Percentiles rank a stretch among this genome's conserved stretches.
Conservation (phyloP, 2,888 invertebrate species). For the Bombyx huttoni region DNA sequence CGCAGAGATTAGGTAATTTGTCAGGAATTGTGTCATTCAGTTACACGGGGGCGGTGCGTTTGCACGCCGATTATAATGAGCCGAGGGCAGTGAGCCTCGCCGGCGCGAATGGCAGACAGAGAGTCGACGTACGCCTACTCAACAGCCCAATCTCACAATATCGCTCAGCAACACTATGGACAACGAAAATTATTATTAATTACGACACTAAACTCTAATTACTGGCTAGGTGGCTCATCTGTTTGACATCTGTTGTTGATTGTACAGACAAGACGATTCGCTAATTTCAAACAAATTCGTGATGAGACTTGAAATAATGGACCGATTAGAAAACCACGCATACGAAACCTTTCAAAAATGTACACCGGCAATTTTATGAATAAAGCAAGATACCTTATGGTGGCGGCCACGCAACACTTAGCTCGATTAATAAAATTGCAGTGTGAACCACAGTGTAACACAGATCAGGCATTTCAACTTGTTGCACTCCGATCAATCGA, state of each 20-base stretch:
- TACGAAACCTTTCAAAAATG: background rate
- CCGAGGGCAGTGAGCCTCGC: conserved; percentile 48
- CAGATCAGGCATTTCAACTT: background rate
- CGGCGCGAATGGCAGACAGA: conserved; percentile 37
- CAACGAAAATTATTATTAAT: conserved; percentile 4
- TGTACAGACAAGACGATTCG: background rate
- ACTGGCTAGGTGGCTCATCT: background rate
- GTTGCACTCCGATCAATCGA: background rate
- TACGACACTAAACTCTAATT: background rate
- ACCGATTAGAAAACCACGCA: background rate
- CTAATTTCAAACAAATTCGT: background rate
- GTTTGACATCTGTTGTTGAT: background rate
- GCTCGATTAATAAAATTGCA: conserved; percentile 31
- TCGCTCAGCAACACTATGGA: conserved; percentile 3
- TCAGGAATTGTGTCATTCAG: conserved; percentile 65
- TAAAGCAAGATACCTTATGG: conserved; percentile 39
- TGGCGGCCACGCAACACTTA: conserved; percentile 57
- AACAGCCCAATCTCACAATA: conserved; percentile 12
- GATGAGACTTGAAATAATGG: background rate
- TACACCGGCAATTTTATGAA: conserved; percentile 20
- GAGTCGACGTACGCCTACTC: conserved; percentile 41
- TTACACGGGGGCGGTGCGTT: conserved; percentile 56
- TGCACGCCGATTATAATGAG: conserved; percentile 46
- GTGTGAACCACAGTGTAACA: conserved; percentile 1
- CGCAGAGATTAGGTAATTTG: conserved; percentile 55